Conservation (phyloP, 2,888 invertebrate genomes). For the Agrypnus murinus region DNA sequence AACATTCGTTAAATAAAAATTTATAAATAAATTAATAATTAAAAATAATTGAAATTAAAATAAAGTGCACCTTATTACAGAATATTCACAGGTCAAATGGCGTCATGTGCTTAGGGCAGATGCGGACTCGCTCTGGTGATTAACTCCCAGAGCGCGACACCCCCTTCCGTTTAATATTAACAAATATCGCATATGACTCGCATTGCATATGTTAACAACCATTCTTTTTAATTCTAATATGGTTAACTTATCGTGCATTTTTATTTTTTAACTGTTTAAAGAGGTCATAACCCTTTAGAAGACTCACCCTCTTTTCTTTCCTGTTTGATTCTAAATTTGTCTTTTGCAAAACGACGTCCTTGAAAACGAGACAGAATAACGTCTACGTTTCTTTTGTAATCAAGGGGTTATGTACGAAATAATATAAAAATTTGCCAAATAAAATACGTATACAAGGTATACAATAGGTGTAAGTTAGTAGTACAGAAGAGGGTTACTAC, state of each 20-base stretch:
- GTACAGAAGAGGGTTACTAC: conserved; percentile 50
- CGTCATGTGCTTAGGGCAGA: conserved; percentile 59
- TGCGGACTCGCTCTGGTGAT: conserved; percentile 58
- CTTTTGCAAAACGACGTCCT: background rate
- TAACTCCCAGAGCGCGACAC: conserved; percentile 58
- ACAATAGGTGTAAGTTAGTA: conserved; percentile 52
- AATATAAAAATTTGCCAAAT: conserved; percentile 51
- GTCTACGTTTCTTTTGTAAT: conserved; percentile 15
- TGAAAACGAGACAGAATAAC: conserved; percentile 29
- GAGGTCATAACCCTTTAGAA: background rate
- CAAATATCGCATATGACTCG: conserved; percentile 49
- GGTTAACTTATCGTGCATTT: background rate
- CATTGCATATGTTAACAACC: conserved; percentile 35
- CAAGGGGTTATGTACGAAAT: conserved; percentile 36
- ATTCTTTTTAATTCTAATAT: background rate
- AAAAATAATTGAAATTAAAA: conserved; percentile 48
- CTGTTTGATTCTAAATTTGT: background rate
- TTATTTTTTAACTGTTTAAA: background rate
- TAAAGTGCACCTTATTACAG: conserved; percentile 49
- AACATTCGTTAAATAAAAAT: conserved; percentile 34
- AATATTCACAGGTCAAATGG: conserved; percentile 53
- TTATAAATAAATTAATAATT: conserved; percentile 26
- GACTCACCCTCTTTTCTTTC: background rate
- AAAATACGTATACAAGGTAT: conserved; percentile 42
- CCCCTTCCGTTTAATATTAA: conserved; percentile 54